phyloP scores from a whole-genome alignment of 2,797 vertebrate species.

The Helicolenus hilgendorfi region DNA sequence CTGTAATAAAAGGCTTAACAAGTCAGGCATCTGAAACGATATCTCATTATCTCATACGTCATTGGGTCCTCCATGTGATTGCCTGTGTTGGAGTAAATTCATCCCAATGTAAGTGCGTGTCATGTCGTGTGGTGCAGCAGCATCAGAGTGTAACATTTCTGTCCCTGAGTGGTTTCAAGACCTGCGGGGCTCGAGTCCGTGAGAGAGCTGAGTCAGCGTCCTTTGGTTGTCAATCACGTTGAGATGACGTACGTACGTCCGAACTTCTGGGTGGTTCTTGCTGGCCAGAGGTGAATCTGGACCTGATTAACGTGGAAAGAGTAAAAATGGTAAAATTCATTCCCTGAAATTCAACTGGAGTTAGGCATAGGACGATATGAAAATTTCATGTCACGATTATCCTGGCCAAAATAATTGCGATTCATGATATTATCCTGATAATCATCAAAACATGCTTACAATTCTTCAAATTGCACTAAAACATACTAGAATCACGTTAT shows the following conservation, averaged over 20 bases:
- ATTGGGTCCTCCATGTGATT: conserved; percentile 48
- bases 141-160: conserved; percentile 78
- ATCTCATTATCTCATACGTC: conserved; percentile 55
- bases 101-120: conserved; percentile 30
- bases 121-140: conserved; percentile 84
- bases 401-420: too few species aligned
- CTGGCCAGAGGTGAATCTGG: conserved; percentile 93
- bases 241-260: conserved; percentile 96
- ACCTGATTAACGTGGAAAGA: conserved; percentile 81
- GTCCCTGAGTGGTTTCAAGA: conserved; percentile 87
- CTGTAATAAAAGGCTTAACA: conserved; percentile 64
- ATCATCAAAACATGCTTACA: too few species aligned
- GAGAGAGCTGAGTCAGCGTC: conserved; percentile 97
- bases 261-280: conserved; percentile 97
- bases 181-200: conserved; percentile 95
- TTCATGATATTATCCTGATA: too few species aligned
- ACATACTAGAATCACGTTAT: accelerated
- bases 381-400: too few species aligned
- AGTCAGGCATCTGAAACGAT: conserved; percentile 59
- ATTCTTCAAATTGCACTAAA: too few species aligned
- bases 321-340: neutral
- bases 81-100: conserved; percentile 46
- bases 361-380: too few species aligned
- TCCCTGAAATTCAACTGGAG: too few species aligned
- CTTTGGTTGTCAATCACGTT: conserved; percentile 99